Evolutionary conservation across 2,888 invertebrate species (phyloP).

Genomic region (Callosobruchus maculatus): DNA sequence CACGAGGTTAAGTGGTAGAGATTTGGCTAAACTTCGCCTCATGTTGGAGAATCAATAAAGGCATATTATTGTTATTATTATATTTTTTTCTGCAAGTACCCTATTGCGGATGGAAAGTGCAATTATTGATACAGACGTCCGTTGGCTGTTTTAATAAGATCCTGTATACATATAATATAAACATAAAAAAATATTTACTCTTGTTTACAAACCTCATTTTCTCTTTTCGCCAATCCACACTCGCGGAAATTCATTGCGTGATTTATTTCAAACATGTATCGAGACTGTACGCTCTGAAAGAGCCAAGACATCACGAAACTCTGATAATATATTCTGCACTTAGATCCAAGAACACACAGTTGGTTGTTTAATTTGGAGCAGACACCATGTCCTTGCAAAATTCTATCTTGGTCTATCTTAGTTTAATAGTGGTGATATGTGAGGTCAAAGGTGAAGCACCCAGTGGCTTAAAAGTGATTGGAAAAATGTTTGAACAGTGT

Average conservation of each 20-base stretch:
- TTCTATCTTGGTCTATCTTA: not conserved
- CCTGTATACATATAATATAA: not conserved
- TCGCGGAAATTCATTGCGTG: not conserved
- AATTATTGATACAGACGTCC: no score
- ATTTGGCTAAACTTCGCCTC: no score
- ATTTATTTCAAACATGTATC: conserved; percentile 1
- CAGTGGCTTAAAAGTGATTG: conserved; percentile 10
- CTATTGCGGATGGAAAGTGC: no score
- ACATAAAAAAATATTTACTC: not conserved
- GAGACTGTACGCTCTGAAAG: conserved; percentile 24
- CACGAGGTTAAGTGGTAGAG: no score
- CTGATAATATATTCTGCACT: conserved; percentile 13
- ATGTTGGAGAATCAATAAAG: no score
- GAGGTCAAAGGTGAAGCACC: conserved; percentile 2
- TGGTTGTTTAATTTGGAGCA: conserved; percentile 4
- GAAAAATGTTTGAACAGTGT: conserved; percentile 60
- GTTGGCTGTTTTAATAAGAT: not conserved
- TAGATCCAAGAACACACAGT: conserved; percentile 2
- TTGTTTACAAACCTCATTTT: not conserved
- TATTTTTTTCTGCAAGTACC: no score
- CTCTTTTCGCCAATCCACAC: not conserved
- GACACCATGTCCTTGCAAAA: conserved; percentile 4
- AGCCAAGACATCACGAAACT: conserved; percentile 13
- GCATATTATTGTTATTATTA: no score
- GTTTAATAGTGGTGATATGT: conserved; percentile 1